Evolutionary conservation across 37 sponge, comb jelly and placozoan genomes (phyloP), one percentile per base, ranked within the genome.

Genomic region (Cliona cf. orientalis): DNA sequence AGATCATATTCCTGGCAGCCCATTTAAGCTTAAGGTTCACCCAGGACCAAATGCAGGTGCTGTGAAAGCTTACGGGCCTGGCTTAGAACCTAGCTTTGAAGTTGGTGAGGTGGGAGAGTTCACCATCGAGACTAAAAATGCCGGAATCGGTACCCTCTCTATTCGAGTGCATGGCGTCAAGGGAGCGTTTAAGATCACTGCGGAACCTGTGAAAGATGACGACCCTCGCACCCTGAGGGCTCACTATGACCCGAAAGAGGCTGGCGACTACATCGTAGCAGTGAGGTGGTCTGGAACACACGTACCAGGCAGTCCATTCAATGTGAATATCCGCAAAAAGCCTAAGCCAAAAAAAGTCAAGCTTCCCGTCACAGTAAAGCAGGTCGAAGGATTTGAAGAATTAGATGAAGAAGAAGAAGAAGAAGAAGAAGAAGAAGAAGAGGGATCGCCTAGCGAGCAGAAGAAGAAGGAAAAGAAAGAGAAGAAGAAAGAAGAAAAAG

Each of bases 231-330:
- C 80, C 14, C 80, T 95, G 41, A 84, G 46, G 34, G 92, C 82
- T 7, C 58, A 38, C 3, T 95, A 95, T 46, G 68, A 72, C 32
- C 92, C 95, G 9, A 74, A 49, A 19, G 69, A 85, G 44, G 71
- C 82, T 31, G 95, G 95, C n/a, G 89, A 88, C 29, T 95, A 91
- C 53, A 71, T 58, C 42, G 76, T 95, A 12, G 79, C 84, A 4
- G 75, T 95, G 28, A 74, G 85, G 6, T 95, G 92, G 92, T 76
- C 82, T 63, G 92, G 84, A 1, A 28, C 35, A 7, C 79, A 95
- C 35, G 49, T 95, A 2, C 95, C 95, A 26, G 89, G 89, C 46
- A 91, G 95, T 58, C 95, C 95, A n/a, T 95, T 95, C 80, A 45
- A 58, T 11, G 80, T 95, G 22, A 42, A 56, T 22, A 76, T 84